phyloP scores from a whole-genome alignment of 2,888 invertebrate genomes.

The Lamellibrachia satsuma region DNA sequence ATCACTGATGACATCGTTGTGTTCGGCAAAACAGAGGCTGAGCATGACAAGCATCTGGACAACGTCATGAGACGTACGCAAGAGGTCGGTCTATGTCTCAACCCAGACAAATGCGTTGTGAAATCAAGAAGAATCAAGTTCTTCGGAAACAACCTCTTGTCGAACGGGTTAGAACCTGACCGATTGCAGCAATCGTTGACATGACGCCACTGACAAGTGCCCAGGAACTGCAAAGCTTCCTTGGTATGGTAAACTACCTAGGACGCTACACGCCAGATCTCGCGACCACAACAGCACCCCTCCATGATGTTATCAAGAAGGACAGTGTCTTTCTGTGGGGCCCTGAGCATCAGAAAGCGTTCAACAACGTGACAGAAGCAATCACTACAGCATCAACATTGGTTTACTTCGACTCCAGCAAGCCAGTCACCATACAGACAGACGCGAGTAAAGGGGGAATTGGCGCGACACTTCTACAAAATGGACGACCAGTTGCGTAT shows the following conservation, averaged over 20 bases:
- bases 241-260: not conserved
- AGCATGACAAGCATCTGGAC: not conserved
- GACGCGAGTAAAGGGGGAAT: not conserved
- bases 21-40: not conserved
- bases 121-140: not conserved
- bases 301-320: no score
- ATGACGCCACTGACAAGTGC: not conserved
- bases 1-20: conserved; percentile 22
- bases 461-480: no score
- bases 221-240: not conserved
- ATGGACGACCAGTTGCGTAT: no score
- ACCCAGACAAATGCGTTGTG: not conserved
- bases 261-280: not conserved
- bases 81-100: not conserved
- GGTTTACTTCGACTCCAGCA: not conserved
- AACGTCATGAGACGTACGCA: not conserved
- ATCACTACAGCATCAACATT: not conserved
- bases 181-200: not conserved
- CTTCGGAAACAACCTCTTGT: not conserved
- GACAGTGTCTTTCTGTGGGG: no score
- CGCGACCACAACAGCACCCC: no score
- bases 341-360: no score
- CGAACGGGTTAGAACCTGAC: not conserved
- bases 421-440: not conserved
- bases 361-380: not conserved